Base-by-base conservation (phyloP, 1,140 invertebrate genomes). In the Ostrea edulis region DNA sequence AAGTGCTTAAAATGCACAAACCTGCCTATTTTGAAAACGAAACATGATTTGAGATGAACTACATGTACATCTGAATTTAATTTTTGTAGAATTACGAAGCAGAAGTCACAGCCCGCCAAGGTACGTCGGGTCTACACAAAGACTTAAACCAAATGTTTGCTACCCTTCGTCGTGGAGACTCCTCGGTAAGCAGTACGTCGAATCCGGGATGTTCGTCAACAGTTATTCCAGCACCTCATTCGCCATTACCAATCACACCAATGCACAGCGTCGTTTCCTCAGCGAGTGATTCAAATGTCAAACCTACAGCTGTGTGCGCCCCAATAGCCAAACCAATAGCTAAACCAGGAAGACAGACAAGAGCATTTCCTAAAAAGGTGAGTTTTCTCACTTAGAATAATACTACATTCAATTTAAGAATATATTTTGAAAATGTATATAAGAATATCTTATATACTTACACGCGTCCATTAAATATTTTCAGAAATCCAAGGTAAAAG, bases 71-170 rank as follows among this genome's bases (percentile, higher is more conserved):
- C 14, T 81, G 5, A 22, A 0, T 25, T 25, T 4, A 29, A 22
- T 81, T 84, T n/a, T 87, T 87, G n/a, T 53, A 92, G 92, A 87
- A 82, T 22, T 93, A 93, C 62, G 91, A 93, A 71, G 87, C 88
- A 8, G 92, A 93, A 62, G 91, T 93, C n/a, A 52, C 89, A 25
- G 65, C 65, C 5, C 83, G 91, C 8, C 81, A 83, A 58, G 89
- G 88, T 12, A 58, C 25, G 29, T 65, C 44, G 8, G 86, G 77
- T 22, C 77, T 90, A 2, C 81, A 88, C 86, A 89, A 88, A 81
- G 92, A 92, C 35, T 82, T 92, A 25, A 86, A 91, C 20, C 83
- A 86, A 8, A 68, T 91, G 84, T 92, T 92, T 35, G 88, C 82
- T 35, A 87, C 88, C 35, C 71, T 89, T 29, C 68, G 86, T 8